Evolutionary conservation across 2,888 invertebrate genomes (phyloP).

Genomic region (Tipula lateralis): DNA sequence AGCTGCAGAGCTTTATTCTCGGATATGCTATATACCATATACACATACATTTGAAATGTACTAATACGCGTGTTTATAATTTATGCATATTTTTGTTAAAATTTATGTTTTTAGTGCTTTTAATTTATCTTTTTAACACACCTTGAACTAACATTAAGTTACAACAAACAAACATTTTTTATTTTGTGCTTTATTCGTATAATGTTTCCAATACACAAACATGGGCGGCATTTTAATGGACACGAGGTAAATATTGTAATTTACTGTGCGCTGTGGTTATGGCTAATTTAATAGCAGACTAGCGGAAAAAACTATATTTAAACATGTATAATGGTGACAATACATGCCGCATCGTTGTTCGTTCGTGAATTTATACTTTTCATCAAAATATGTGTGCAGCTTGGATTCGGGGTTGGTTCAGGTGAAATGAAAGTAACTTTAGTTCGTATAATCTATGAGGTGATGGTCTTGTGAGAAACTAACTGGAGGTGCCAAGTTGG

Average conservation of each 20-base stretch:
- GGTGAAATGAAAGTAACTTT: too few species aligned
- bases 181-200: background rate
- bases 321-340: too few species aligned
- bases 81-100: background rate
- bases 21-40: background rate
- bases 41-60: background rate
- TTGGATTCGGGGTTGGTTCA: too few species aligned
- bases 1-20: background rate
- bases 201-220: background rate
- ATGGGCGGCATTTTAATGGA: background rate
- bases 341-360: too few species aligned
- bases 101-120: background rate
- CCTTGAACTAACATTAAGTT: slow-evolving; percentile 1
- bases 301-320: too few species aligned
- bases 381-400: too few species aligned
- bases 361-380: too few species aligned
- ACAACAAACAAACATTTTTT: background rate
- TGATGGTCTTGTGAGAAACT: too few species aligned
- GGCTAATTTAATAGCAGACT: background rate
- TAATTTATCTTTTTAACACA: background rate
- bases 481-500: too few species aligned
- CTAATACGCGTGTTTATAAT: background rate
- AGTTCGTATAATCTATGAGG: too few species aligned
- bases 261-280: background rate
- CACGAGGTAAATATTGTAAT: background rate